Evolutionary conservation across 2,888 invertebrate genomes (phyloP), one percentile per base, ranked within the genome.

Genomic region (Tolmerus cingulatus): DNA sequence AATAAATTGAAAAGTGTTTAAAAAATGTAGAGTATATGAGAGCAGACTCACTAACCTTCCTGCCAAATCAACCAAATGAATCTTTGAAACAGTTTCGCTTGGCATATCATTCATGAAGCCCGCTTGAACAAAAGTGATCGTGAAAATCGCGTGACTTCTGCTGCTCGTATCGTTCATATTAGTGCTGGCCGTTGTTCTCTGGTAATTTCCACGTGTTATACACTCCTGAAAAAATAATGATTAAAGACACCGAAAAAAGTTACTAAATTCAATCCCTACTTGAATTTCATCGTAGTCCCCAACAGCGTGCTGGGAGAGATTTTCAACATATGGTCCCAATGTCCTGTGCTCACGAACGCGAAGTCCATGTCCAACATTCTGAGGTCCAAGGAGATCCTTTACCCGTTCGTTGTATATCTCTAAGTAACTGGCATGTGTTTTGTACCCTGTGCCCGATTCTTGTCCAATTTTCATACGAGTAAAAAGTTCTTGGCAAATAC

Each of bases 151-250:
- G 94, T 97, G 97, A 93, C 97, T 97, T 90, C 97, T 95, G 91
- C 97, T 97, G 92, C 97, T 97, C 90, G 97, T 97, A 93, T 97
- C 97, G 93, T 97, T 97, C 97, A 97, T 97, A 92, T 97, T 97
- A 87, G 97, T 97, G 90, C 97, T 95, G 76, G 97, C 97, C 2
- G 97, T 97, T 30, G 97, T 97, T 89, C 97, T 94, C 91, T 96
- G 96, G 88, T 95, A 94, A 93, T 97, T 97, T 89, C 97, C 97
- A 90, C 95, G 94, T 89, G 95, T 94, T 95, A 96, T 96, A 91
- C 96, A 95, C 91, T 95, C 95, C 96, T 96, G n/a, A 91, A 8
- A 89, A 19, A n/a, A 34, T 30, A 34, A 30, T 14, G 5, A 66
- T 86, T 81, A 43, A 43, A 79, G 40, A 30, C 16, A 37, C 9